Evolutionary conservation across 2,113 vertebrate genomes (phyloP), one percentile per base, ranked within the genome.

Genomic region (Saguinus imperator): DNA sequence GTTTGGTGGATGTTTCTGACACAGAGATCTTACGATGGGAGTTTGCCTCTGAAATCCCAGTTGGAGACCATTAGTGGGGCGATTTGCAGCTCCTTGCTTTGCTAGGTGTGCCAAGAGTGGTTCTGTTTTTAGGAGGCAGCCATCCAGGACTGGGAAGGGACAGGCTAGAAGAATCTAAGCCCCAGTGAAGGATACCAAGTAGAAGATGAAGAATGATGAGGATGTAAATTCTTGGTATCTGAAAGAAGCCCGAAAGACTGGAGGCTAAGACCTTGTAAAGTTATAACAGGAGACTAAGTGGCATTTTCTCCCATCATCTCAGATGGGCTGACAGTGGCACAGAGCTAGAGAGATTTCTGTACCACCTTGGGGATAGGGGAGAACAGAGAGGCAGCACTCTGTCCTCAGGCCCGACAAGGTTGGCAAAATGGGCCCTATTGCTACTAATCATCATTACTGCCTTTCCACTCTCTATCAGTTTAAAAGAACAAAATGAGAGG

Each of bases 1-100:
- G 27, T 75, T 87, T 55, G 94, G 86, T 87, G 43, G 91, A 90
- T 37, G 58, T 87, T 94, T 50, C 92, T 92, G 52, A 93, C 83
- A 20, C n/a, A 86, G 45, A 73, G 75, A 73, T 70, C 86, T 90
- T 84, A 94, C 94, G 61, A 79, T 94, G 84, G 85, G 55, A 58
- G 45, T 11, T 90, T 50, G 2, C 91, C 20, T 89, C 48, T 72
- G 84, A 64, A 55, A 32, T 90, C 86, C 96, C 97, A 35, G 58
- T 64, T 64, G 1, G 29, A 68, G 87, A 27, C 35, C 79, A 93
- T 87, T 97, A 86, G 79, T 55, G 61, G 61, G 64, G 37, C 55
- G 52, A 82, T 89, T 75, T 94, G n/a, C 40, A 94, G 32, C 37
- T 91, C 81, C 83, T 94, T 68, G 43, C 93, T 64, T 16, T 94